A percentile compares a stretch with the other conserved stretches of the same genome.
These are phyloP conservation scores for roundworm (Caenorhabditis elegans) DNA, from an alignment of 1,140 invertebrate species.

Conservation along the genomic window WBcel235 BX284605.5:9225501-9226000, in stretches of 20 bases:
- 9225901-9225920: neutral
- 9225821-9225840: neutral
- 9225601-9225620: neutral
- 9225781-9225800: neutral
- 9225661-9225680: too few species aligned
- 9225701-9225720: neutral
- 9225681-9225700: neutral
- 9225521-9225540: neutral
- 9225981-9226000: neutral
- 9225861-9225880: neutral
- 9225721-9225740: slow-evolving; percentile 19
- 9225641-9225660: neutral
- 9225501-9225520: too few species aligned
- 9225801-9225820: slow-evolving; percentile 13
- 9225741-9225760: slow-evolving; percentile 7
- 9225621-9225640: neutral
- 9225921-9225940: slow-evolving; percentile 3
- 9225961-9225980: neutral
- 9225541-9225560: neutral
- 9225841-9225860: slow-evolving; percentile 26
- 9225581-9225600: slow-evolving; percentile 4
- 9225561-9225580: neutral
- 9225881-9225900: neutral
- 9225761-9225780: slow-evolving; percentile 5
- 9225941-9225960: slow-evolving; percentile 24